phyloP scores from a whole-genome alignment of 2,888 invertebrate genomes.

The Drosophila bunnanda region DNA sequence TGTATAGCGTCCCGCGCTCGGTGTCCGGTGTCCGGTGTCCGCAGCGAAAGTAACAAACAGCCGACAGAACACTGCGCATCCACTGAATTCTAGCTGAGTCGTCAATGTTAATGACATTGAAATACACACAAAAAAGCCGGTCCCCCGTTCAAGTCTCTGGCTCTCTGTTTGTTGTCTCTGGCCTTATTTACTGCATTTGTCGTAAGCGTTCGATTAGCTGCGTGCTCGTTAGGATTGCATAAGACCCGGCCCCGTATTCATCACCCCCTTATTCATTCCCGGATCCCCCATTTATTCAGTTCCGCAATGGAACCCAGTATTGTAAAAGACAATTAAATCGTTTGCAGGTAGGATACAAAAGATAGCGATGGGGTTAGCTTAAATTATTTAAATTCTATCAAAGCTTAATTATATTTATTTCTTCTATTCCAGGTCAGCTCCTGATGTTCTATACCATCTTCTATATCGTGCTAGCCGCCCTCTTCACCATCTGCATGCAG shows the following conservation, averaged over 20 bases:
- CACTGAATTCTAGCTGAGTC: conserved; percentile 64
- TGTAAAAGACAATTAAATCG: conserved; percentile 17
- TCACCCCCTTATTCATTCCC: neutral
- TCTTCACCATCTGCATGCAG: conserved; percentile 95
- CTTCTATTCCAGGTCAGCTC: conserved; percentile 88
- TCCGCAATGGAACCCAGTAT: conserved; percentile 6
- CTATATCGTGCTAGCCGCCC: conserved; percentile 92
- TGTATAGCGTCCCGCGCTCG: conserved; percentile 7
- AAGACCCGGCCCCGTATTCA: conserved; percentile 10
- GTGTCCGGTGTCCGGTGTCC: conserved; percentile 17
- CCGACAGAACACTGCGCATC: conserved; percentile 13
- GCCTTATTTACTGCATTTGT: conserved; percentile 58
- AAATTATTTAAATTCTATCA: neutral
- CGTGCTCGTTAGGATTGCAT: conserved; percentile 34
- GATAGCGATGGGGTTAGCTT: neutral
- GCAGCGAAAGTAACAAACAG: conserved; percentile 39
- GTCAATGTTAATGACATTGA: conserved; percentile 75
- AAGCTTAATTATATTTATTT: neutral
- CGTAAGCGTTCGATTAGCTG: conserved; percentile 49
- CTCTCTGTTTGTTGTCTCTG: conserved; percentile 58
- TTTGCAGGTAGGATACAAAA: neutral
- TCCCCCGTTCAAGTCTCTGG: conserved; percentile 4
- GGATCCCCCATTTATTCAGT: conserved; percentile 10
- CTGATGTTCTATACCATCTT: conserved; percentile 94
- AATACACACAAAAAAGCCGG: conserved; percentile 27